phyloP scores from a whole-genome alignment of 2,888 invertebrate genomes.

The Rotaria socialis region DNA sequence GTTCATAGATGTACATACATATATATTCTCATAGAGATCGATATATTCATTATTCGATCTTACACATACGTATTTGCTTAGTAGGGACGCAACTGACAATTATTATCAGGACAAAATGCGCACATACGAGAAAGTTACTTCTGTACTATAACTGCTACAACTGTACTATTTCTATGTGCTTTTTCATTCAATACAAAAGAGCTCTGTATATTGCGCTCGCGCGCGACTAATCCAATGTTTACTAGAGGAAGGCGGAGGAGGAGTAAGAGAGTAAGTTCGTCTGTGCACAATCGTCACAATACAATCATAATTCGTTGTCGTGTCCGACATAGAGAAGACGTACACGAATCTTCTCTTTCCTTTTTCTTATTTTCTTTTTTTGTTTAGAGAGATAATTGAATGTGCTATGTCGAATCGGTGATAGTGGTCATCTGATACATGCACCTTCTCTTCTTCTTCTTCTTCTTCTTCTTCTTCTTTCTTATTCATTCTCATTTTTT shows the following conservation, averaged over 20 bases:
- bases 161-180: slow-evolving; percentile 8
- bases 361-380: background rate
- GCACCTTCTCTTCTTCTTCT: background rate
- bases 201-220: background rate
- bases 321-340: background rate
- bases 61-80: background rate
- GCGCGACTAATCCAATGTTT: slow-evolving; percentile 12
- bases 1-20: background rate
- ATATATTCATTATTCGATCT: slow-evolving; percentile 13
- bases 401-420: background rate
- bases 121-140: background rate
- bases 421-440: slow-evolving; percentile 22
- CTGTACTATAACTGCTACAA: background rate
- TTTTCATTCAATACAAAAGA: background rate
- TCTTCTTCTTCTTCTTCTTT: background rate
- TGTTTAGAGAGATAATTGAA: slow-evolving; percentile 1
- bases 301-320: slow-evolving; percentile 22
- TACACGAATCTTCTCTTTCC: slow-evolving; percentile 5
- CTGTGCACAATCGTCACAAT: background rate
- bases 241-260: slow-evolving; percentile 14
- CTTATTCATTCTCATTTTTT: background rate
- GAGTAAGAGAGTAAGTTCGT: background rate
- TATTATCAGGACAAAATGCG: background rate
- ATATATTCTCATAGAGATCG: background rate
- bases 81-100: slow-evolving; percentile 16